A percentile compares a stretch with the other conserved stretches of the same genome.
phyloP scores from a whole-genome alignment of 2,113 vertebrate species.

The Collichthys lucidus region DNA sequence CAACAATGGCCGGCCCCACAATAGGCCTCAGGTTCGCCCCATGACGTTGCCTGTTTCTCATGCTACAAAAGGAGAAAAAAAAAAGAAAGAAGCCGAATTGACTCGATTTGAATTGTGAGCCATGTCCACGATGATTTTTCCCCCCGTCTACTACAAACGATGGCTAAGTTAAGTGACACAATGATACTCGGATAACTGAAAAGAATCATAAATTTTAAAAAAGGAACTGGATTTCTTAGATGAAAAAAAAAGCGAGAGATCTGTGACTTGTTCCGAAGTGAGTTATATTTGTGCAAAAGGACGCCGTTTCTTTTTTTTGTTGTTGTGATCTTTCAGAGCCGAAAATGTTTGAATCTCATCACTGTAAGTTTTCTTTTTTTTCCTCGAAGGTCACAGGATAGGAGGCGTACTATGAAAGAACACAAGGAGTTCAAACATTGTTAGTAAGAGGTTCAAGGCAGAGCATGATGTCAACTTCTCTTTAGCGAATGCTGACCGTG shows the following conservation, averaged over 20 bases:
- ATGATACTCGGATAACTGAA: slow-evolving; percentile 33
- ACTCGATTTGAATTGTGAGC: slow-evolving; percentile 65
- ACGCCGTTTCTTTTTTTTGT: neutral
- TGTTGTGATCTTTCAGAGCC: neutral
- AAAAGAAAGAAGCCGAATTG: slow-evolving; percentile 28
- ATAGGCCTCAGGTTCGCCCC: slow-evolving; percentile 80
- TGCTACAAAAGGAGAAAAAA: slow-evolving; percentile 57
- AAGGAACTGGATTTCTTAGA: slow-evolving; percentile 26
- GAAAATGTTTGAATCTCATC: slow-evolving; percentile 6
- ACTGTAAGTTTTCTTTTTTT: slow-evolving; percentile 26
- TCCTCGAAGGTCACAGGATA: neutral
- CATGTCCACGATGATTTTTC: slow-evolving; percentile 45
- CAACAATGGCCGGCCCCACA: slow-evolving; percentile 80
- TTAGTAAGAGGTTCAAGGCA: slow-evolving; percentile 19
- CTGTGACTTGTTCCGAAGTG: slow-evolving; percentile 8
- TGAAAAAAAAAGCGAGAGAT: neutral
- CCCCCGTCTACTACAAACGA: slow-evolving; percentile 21
- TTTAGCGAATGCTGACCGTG: slow-evolving; percentile 8
- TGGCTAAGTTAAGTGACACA: slow-evolving; percentile 59
- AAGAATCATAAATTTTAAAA: neutral
- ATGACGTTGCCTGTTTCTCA: slow-evolving; percentile 80
- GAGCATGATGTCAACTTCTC: slow-evolving; percentile 38
- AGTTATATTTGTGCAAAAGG: neutral
- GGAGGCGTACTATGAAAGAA: slow-evolving; percentile 3
- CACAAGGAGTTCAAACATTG: neutral